Base-by-base conservation (phyloP, 92 coral and sea anemone genomes). In the Blastomussa wellsi region DNA sequence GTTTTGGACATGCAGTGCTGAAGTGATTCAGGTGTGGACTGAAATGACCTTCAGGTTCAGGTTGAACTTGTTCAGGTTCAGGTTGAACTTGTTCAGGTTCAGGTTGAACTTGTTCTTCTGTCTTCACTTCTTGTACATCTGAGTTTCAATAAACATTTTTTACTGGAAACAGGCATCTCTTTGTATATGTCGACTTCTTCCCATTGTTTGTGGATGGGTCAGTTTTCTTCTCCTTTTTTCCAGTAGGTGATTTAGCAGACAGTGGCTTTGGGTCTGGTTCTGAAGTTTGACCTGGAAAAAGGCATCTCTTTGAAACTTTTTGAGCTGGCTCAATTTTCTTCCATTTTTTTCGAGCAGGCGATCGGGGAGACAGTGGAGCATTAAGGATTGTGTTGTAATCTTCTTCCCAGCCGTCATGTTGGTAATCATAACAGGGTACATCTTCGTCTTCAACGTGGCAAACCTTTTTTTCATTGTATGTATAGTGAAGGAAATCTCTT, bases 361-460 rank as follows among this genome's bases (percentile, higher is more conserved):
- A 32, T 51, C 16, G 39, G 36, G 81, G 49, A 52, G 69, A 55
- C 81, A 35, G 31, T 4, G 72, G 72, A 39, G 75, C 15, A 35
- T 81, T 47, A 12, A 20, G 12, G 20, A 2, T 59, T 47, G 59
- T 36, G 32, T 8, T 0, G 36, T 55, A 81, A 7, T 66, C 59
- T 4, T 67, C 52, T 79, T 79, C 84, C 89, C 84, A 78, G 0
- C 51, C 78, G 0, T 69, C 64, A 9, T 69, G 79, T 52, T 55
- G 41, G 52, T 79, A 86, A 12, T 62, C 26, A 44, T 42, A 78
- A n/a, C 38, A 37, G 1, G 83, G 89, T 66, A 19, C 17, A 38
- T 79, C 84, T 39, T 65, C 66, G 76, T 47, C 70, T 76, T 53
- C 6, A 32, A 84, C 88, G 65, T 35, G 76, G 80, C 88, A 84